Percentiles rank a stretch among this genome's conserved stretches.
Conservation (phyloP, 2,888 invertebrate species). For the Limnephilus auricula region DNA sequence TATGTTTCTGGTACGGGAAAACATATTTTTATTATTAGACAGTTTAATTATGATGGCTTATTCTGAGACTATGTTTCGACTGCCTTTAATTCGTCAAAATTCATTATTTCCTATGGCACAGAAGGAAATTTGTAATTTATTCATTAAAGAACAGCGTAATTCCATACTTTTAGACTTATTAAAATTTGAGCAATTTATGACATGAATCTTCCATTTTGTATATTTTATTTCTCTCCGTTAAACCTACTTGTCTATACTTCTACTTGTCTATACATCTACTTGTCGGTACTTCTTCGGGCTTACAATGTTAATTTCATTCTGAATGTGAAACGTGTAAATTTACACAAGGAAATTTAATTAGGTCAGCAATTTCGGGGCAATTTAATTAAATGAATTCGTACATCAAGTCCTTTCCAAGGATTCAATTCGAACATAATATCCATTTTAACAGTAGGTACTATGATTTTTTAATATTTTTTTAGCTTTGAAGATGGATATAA, state of each 20-base stretch:
- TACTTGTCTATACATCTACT: background rate
- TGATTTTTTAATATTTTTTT: background rate
- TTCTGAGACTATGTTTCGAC: constrained; percentile 18
- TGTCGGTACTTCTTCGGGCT: background rate
- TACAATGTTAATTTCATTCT: constrained; percentile 2
- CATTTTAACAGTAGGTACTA: background rate
- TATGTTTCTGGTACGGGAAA: constrained; percentile 5
- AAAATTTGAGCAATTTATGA: constrained; percentile 2
- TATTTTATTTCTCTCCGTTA: constrained; percentile 2
- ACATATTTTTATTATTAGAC: constrained; percentile 49
- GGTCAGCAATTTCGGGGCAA: background rate
- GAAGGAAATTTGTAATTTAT: background rate
- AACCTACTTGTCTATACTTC: background rate
- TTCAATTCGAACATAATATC: background rate
- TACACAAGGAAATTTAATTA: constrained; percentile 2
- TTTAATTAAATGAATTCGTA: constrained; percentile 2
- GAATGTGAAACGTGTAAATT: background rate
- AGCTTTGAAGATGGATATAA: background rate
- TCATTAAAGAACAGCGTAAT: constrained; percentile 3
- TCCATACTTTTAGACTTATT: background rate
- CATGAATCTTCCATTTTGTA: constrained; percentile 2
- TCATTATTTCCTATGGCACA: background rate
- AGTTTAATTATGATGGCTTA: constrained; percentile 47
- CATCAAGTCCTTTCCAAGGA: background rate
- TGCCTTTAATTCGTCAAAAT: background rate